These are phyloP conservation scores for Butorides virescens DNA, from an alignment of 2,113 vertebrate genomes.

Conservation along the genomic window DNA sequence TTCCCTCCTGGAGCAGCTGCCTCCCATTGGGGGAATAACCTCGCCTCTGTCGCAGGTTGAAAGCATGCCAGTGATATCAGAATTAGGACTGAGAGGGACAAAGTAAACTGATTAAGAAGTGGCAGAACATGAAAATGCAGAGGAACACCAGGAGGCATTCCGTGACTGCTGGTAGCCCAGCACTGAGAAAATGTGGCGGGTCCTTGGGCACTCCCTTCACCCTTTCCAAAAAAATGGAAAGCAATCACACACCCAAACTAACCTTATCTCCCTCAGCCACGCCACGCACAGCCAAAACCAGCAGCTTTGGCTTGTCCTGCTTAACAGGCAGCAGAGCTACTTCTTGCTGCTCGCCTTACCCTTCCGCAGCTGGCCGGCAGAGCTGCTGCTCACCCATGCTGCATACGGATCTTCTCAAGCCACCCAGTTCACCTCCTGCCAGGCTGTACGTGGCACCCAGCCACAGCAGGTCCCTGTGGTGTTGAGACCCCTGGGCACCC, in stretches of 20 bases:
- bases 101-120: not conserved
- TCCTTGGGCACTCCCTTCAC: not conserved
- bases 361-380: not conserved
- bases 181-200: rapidly evolving
- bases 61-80: rapidly evolving
- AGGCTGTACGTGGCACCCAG: not conserved
- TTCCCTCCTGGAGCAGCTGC: not conserved
- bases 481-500: not conserved
- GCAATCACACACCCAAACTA: not conserved
- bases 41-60: not conserved
- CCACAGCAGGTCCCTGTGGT: not conserved
- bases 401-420: not conserved
- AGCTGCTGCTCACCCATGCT: not conserved
- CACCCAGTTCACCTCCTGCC: not conserved
- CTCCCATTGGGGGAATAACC: rapidly evolving
- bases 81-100: not conserved
- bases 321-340: not conserved
- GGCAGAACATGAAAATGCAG: not conserved
- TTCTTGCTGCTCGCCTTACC: not conserved
- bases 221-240: not conserved
- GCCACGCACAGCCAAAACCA: not conserved
- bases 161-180: not conserved
- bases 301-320: not conserved
- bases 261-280: not conserved
- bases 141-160: not conserved